Evolutionary conservation across 2,888 invertebrate genomes (phyloP), one percentile per base, ranked within the genome.

Genomic region (Noctua fimbriata): DNA sequence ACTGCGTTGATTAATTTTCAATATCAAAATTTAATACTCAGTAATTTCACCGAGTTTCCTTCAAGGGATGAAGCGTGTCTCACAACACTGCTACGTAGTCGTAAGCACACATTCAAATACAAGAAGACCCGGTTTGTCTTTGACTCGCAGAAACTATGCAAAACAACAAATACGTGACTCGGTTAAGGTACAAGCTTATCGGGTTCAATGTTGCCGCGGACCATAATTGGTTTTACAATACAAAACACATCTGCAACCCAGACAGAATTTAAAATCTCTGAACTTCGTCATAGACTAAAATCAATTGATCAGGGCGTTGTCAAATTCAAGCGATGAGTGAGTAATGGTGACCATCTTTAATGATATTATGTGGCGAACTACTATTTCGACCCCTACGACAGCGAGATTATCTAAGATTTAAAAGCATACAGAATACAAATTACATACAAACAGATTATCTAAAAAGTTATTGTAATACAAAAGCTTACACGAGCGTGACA

Each of bases 401-500:
- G 28, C 6, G 44, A 74, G 14, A 78, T 67, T 49, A 52, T 79
- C 52, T 69, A 66, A 71, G 65, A 75, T 44, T 67, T 66, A 49
- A 74, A 74, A 52, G 58, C 44, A n/a, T 28, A 63, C 18, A 28
- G 18, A 73, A 79, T 71, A 78, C n/a, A n/a, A n/a, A n/a, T n/a
- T n/a, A n/a, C n/a, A n/a, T n/a, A 76, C 65, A 77, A 72, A 82
- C 36, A 60, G 24, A 58, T 60, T 16, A 55, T 58, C 36, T 47
- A 49, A 44, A 78, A 73, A 71, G 41, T 36, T 52, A 72, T 82
- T 66, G 52, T 69, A 41, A 28, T 73, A n/a, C 32, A 41, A 66
- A 49, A 79, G 58, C 71, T 80, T 70, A 78, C 72, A 79, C 73
- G 78, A 71, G 71, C 78, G 73, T 79, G 90, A 89, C 87, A 87